Conservation (phyloP, 2,113 vertebrate species). For the Ceuthmochares aereus region DNA sequence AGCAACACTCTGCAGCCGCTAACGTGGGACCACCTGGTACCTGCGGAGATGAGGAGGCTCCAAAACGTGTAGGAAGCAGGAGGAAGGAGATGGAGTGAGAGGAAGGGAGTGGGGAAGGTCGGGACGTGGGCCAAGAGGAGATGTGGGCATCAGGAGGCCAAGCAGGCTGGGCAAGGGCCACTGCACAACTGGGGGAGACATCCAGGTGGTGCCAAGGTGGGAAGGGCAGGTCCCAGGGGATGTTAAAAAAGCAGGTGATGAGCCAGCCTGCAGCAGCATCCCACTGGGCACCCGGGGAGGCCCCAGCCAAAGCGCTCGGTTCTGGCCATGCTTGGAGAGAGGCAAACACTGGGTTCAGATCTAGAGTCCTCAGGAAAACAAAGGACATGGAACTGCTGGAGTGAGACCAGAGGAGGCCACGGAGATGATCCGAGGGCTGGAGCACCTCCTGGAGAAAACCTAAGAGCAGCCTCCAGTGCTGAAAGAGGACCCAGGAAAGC, state of each 20-base stretch:
- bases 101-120: fast-evolving
- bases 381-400: too few species aligned
- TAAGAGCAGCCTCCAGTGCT: too few species aligned
- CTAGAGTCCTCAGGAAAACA: too few species aligned
- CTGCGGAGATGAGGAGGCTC: neutral
- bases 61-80: neutral
- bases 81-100: neutral
- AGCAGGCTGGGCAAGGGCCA: fast-evolving
- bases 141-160: too few species aligned
- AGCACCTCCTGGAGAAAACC: too few species aligned
- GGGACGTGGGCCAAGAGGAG: neutral
- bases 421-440: too few species aligned
- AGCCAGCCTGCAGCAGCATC: neutral
- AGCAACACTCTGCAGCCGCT: neutral
- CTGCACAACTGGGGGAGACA: fast-evolving
- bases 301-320: fast-evolving
- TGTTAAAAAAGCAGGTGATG: neutral
- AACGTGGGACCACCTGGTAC: fast-evolving
- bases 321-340: fast-evolving
- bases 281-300: fast-evolving
- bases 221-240: neutral
- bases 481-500: too few species aligned
- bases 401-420: too few species aligned
- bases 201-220: neutral
- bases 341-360: too few species aligned